Evolutionary conservation across 1,140 invertebrate species (phyloP), one percentile per base, ranked within the genome.

Genomic region (Aphelinus certus): DNA sequence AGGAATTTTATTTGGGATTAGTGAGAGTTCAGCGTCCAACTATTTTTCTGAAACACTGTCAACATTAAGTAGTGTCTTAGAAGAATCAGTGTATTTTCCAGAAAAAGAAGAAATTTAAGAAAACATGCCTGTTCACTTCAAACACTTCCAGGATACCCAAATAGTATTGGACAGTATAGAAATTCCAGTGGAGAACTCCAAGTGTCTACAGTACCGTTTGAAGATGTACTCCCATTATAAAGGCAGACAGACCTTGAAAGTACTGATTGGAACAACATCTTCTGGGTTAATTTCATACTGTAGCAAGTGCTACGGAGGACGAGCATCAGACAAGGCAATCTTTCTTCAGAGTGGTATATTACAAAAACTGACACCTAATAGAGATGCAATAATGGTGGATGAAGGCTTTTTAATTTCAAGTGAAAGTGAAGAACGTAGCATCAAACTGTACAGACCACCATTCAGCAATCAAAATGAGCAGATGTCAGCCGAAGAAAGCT

Each of bases 161-260:
- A 62, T 77, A 48, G 69, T 79, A 1, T 57, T 81, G 1, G 80
- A 81, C 58, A 78, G 79, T 66, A 75, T 72, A 5, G 78, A 81
- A 73, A 71, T 78, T 46, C 60, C 58, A 7, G 65, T 80, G 3
- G 45, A 80, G 48, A 67, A 63, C n/a, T 67, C 76, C 4, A 68
- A 71, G 49, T 78, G 74, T 55, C 47, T 74, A 9, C 47, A 71
- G 3, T 77, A 77, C 58, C 53, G 76, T 56, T 63, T 79, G 57
- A 45, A 56, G 47, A 79, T 78, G 2, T 81, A 78, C 68, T 82
- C 79, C 1, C 65, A 77, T 53, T 83, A 83, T 69, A 84, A 84
- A 76, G 57, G 78, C 26, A 60, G 79, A 51, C 77, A 81, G 46
- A 85, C 78, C 10, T 47, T 79, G 42, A 83, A 85, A 77, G 66